Evolutionary conservation across 37 sponge, comb jelly and placozoan species (phyloP), one percentile per base, ranked within the genome.

Genomic region (Eunapius fragilis): DNA sequence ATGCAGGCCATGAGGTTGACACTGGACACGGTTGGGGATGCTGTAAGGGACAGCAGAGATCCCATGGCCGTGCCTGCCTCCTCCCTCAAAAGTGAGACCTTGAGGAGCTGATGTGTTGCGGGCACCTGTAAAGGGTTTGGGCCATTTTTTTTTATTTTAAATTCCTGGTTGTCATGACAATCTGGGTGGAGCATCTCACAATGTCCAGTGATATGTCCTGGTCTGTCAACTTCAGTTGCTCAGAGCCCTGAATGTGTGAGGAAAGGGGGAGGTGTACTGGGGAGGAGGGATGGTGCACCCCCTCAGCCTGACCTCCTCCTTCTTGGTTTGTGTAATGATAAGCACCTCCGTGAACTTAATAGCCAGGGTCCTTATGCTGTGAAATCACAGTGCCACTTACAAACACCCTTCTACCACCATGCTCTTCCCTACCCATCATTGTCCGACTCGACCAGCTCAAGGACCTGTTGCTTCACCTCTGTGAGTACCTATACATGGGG

Each of bases 1-100:
- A 98, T 77, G 35, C 93, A 89, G 22, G 98, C 87, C 96, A 98
- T 92, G 12, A 98, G 84, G 50, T 91, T 93, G 25, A 91, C 87
- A 77, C 96, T 96, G 92, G 95, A 94, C 37, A 94, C 69, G 2
- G 79, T 68, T 2, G 92, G 87, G 22, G 87, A 87, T 6, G 86
- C 89, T 10, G 88, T 74, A 7, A 91, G 77, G 17, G 81, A 67
- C 49, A 91, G 82, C 28, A 93, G 71, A 23, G 87, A 68, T 10
- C 91, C 91, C 47, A 93, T 77, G 2, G 85, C 50, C 31, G 85
- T 93, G 17, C 89, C 94, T 0, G 92, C 85, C 81, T 93, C 94
- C 31, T 89, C 91, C 58, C 89, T 36, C 14, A 96, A 82, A 47
- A 87, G 86, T 36, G 86, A 75, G 30, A 31, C 27, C 11, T 87